Evolutionary conservation across 2,797 vertebrate species (phyloP), one percentile per base, ranked within the genome.

Genomic region (Fundulus diaphanus): DNA sequence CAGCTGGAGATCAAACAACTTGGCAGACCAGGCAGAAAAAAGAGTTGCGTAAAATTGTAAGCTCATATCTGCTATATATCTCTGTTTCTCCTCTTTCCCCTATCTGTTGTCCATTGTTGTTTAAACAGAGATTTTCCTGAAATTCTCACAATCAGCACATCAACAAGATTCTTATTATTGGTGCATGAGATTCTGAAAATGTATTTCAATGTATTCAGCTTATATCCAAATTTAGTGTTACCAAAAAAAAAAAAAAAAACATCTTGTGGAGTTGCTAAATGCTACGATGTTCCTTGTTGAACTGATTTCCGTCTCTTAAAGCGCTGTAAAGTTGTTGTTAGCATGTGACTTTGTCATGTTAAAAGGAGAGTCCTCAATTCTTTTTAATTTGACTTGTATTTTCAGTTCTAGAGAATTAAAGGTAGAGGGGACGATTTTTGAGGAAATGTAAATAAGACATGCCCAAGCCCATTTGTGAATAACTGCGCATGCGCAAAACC

Each of bases 151-250:
- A 52, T 67, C 63, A 61, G 29, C 54, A n/a, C 29, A n/a, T 61
- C 37, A 46, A 31, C 48, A 18, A 66, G 33, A 52, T 42, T 44
- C 40, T 56, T n/a, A 44, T 18, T 74, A 18, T 66, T 66, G 35
- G 42, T 44, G 65, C 68, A 35, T 3, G 3, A 22, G 46, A 73
- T 81, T 72, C 42, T 35, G 46, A 11, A 72, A 80, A 66, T 69
- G 54, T 68, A 20, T 66, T 51, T 76, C 51, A 63, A 33, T 68
- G 70, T 37, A 76, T 37, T 59, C 61, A 76, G 20, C 59, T 68
- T 72, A 72, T 46, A 52, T 67, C 73, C 29, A 70, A 37, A n/a
- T 7, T 65, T n/a, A n/a, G 44, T 24, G n/a, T 12, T 59, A 37
- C 49, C 63, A 51, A 69, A 69, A 75, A 59, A 52, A 8, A 42